Conservation (phyloP, 2,113 vertebrate species). For the Perccottus glenii region DNA sequence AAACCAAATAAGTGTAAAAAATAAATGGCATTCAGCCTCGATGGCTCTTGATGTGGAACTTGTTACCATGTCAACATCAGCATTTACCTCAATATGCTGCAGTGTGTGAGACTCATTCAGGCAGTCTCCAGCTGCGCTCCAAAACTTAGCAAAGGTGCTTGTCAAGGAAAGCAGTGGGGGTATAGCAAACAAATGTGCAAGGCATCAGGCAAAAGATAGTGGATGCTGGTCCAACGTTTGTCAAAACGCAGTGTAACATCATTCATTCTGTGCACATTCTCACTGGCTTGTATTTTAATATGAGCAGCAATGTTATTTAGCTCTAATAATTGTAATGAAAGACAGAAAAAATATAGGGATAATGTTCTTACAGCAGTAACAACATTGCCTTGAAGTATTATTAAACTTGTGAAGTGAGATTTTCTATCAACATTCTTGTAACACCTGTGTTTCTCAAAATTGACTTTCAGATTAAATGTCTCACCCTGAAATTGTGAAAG, state of each 20-base stretch:
- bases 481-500: not conserved
- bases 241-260: not conserved
- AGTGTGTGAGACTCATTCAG: not conserved
- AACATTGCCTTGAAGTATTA: not conserved
- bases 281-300: not conserved
- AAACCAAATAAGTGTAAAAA: not conserved
- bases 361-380: not conserved
- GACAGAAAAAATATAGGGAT: not conserved
- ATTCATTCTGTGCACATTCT: too few relatives aligned
- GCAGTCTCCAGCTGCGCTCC: not conserved
- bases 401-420: not conserved
- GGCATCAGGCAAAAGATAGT: not conserved
- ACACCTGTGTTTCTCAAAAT: not conserved
- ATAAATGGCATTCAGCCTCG: not conserved
- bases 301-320: not conserved
- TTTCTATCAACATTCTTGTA: not conserved
- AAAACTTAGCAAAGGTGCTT: constrained; percentile 3
- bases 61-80: not conserved
- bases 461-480: not conserved
- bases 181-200: not conserved
- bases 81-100: not conserved
- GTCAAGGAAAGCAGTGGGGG: not conserved
- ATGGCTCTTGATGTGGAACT: not conserved
- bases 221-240: not conserved
- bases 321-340: not conserved